Evolutionary conservation across 2,797 vertebrate genomes (phyloP), one percentile per base, ranked within the genome.

Genomic region (Pseudomugil tenellus): DNA sequence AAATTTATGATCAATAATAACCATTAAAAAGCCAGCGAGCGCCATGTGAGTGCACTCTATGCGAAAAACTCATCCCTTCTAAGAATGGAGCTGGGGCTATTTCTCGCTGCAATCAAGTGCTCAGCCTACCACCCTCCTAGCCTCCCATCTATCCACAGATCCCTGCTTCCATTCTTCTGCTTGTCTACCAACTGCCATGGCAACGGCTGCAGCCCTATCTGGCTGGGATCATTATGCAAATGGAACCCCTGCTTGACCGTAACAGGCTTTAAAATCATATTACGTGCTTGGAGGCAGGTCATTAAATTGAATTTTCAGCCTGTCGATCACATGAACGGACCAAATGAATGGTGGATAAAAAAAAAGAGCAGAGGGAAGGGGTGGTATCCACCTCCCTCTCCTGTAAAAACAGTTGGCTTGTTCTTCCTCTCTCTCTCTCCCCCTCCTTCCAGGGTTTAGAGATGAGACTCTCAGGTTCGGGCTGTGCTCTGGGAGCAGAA

Each of bases 211-310:
- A 91, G 91, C 92, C 80, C 87, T 94, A 96, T 96, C 95, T 93
- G 84, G 90, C 88, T 86, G 74, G 89, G 83, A 92, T 93, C 91
- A 92, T 95, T 96, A 96, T 94, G 95, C 93, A 96, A 96, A 96
- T 94, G 92, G 93, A 63, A 84, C 91, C 94, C 80, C 84, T 79
- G 91, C 88, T 85, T 94, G 95, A 93, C 95, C 94, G 92, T 93
- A 90, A 94, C 91, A 90, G 94, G 94, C 94, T 93, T 93, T 95
- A 95, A 95, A 96, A 95, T 95, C 94, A 93, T 91, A 95, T 94
- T 94, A 94, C 90, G 92, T 93, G 93, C 90, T 92, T 89, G 89
- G 90, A 94, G 91, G 92, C 92, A 92, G 94, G 93, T 94, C 92
- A 93, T 95, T 95, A 95, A 92, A 95, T 94, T 92, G 93, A 93